Evolutionary conservation across 1,140 invertebrate genomes (phyloP).

Genomic region (Drosophila tristis): DNA sequence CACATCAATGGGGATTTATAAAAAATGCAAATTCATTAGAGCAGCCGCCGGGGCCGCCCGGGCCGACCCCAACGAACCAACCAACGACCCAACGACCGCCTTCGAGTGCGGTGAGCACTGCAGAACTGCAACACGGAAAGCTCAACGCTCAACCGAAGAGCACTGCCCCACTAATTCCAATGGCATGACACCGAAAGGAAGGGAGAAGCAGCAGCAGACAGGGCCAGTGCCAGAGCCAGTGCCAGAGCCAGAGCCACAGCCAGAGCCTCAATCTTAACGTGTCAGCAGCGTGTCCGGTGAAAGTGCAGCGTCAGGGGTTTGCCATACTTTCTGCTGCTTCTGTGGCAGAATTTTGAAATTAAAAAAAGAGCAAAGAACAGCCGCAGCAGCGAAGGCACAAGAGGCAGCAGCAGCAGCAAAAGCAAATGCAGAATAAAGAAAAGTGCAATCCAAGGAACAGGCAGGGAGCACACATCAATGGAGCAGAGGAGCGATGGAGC

Average conservation of each 20-base stretch:
- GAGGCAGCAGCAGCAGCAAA: not conserved
- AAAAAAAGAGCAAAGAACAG: slow-evolving; percentile 35
- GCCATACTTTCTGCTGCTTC: slow-evolving; percentile 9
- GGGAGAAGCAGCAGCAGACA: not conserved
- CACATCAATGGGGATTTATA: slow-evolving; percentile 82
- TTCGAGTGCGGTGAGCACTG: slow-evolving; percentile 6
- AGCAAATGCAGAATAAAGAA: not conserved
- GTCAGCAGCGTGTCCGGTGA: slow-evolving; percentile 29
- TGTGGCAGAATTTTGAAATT: slow-evolving; percentile 71
- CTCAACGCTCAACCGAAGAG: slow-evolving; percentile 6
- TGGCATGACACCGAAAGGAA: slow-evolving; percentile 34
- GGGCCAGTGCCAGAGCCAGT: slow-evolving; percentile 4
- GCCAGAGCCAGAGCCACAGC: slow-evolving; percentile 7
- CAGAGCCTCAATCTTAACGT: slow-evolving; percentile 14
- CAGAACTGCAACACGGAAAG: not conserved
- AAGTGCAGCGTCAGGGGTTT: slow-evolving; percentile 64
- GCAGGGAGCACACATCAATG: slow-evolving; percentile 17
- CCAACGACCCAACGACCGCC: slow-evolving; percentile 13
- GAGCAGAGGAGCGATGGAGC: not conserved
- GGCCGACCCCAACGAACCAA: slow-evolving; percentile 4
- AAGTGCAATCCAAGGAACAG: slow-evolving; percentile 8
- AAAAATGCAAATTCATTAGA: slow-evolving; percentile 82
- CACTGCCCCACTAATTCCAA: slow-evolving; percentile 39
- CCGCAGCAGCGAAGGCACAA: slow-evolving; percentile 2
- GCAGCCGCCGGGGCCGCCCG: slow-evolving; percentile 25